Base-by-base conservation (phyloP, 2,888 invertebrate species). In the Leptinotarsa juncta region DNA sequence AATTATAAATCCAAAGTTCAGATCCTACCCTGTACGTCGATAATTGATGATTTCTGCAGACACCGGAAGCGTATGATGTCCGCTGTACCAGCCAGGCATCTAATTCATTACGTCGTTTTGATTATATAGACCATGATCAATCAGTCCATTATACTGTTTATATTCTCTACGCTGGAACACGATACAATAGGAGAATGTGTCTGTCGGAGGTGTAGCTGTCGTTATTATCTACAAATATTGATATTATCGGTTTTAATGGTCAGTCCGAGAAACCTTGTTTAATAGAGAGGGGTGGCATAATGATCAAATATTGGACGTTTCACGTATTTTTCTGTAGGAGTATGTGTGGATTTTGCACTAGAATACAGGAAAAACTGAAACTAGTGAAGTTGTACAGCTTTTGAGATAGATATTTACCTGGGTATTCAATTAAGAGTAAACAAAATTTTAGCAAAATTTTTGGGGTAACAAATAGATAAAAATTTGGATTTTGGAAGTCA, bases 211-310 rank as follows among this genome's bases (percentile, higher is more conserved):
- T 14, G 23, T 23, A 14, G 51, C 51, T 51, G 15, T n/a, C 51
- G 15, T 51, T 57, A 57, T 57, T 23, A 57, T 57, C 57, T 23
- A 57, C 57, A 20, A 57, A 23, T 57, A 57, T 57, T 20, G 15
- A 57, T 57, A 57, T 57, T 57, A 57, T 57, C 20, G 57, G 57
- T 57, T 57, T 20, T 20, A 14, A 57, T 51, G 51, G 16, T 51
- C n/a, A 51, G 51, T 12, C 23, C 20, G 4, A 20, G 57, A 7
- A 14, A 10, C 2, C 20, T 23, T 57, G 20, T 23, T 57, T 57
- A 23, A 14, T 15, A 15, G 14, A 10, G 23, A 20, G 57, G 53
- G 18, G 7, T 4, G 53, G 53, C 18, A 12, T 53, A 18, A 18
- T 53, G 7, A 53, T n/a, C n/a, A 18, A 53, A 18, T 18, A 18